Conservation (phyloP, 2,113 vertebrate genomes). For the Microtus pennsylvanicus region DNA sequence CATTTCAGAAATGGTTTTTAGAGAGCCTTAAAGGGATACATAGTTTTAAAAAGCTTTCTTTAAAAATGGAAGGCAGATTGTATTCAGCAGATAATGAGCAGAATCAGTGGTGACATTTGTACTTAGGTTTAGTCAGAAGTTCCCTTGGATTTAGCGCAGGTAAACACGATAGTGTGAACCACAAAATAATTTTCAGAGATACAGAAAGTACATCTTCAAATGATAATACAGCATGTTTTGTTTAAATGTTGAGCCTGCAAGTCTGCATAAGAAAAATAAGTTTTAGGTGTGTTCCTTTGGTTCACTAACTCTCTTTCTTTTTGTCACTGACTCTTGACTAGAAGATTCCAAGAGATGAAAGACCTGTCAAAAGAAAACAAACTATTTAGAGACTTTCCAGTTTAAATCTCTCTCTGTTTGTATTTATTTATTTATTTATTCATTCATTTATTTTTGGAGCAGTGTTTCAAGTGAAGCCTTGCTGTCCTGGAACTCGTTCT, state of each 20-base stretch:
- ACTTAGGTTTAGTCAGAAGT: slow-evolving; percentile 51
- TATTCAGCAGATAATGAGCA: slow-evolving; percentile 48
- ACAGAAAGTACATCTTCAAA: slow-evolving; percentile 66
- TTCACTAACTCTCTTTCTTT: slow-evolving; percentile 94
- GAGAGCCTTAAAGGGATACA: neutral
- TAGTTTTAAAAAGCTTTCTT: slow-evolving; percentile 47
- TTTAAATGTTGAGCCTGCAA: slow-evolving; percentile 27
- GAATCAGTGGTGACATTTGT: slow-evolving; percentile 39
- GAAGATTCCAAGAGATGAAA: slow-evolving; percentile 86
- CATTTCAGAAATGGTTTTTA: neutral
- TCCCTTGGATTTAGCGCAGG: slow-evolving; percentile 39
- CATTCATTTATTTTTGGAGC: neutral
- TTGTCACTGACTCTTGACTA: slow-evolving; percentile 90
- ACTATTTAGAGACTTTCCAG: slow-evolving; percentile 53
- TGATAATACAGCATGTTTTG: slow-evolving; percentile 31
- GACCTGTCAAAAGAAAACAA: slow-evolving; percentile 82
- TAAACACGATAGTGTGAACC: slow-evolving; percentile 56
- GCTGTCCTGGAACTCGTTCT: neutral
- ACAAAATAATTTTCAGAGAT: slow-evolving; percentile 51
- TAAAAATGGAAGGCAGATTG: slow-evolving; percentile 53
- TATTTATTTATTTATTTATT: neutral
- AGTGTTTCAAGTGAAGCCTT: neutral
- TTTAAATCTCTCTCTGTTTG: neutral
- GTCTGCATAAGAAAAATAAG: neutral
- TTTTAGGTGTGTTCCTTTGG: slow-evolving; percentile 88